Base-by-base conservation (phyloP, 1,140 invertebrate species). In the Plectrocnemia conspersa region DNA sequence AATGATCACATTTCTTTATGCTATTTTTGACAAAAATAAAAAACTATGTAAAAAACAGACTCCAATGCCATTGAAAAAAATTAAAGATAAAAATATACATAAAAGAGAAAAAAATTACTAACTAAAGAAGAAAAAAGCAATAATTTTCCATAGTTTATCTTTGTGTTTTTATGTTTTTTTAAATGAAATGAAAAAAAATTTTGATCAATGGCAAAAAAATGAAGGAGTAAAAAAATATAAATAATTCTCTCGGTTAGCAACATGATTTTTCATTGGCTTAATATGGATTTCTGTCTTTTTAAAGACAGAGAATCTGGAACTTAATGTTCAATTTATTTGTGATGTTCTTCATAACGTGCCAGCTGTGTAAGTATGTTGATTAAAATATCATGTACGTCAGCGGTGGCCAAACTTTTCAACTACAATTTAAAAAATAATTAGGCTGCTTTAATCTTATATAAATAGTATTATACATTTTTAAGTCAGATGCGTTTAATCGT, bases 21-120 rank as follows among this genome's bases (percentile, higher is more conserved):
- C 36, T 58, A 58, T 58, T 58, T 56, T 58, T 58, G 56, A 58
- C 49, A 49, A 21, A 38, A 38, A 50, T 38, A 50, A 50, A 35
- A 48, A 24, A n/a, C 24, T 38, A 50, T 50, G 47, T 47, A 50
- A 58, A 52, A 58, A 58, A 52, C 22, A 42, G 27, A 57, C 25
- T 38, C 56, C 56, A 18, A 35, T 32, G 47, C 53, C 49, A 47
- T 44, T 47, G 25, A 22, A 21, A 52, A 49, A 50, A 25, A 41
- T 33, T n/a, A n/a, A n/a, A n/a, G n/a, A 56, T 29, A 47, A 48
- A 35, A 40, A 58, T 50, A 18, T 32, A 32, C 21, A 25, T 32
- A 41, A 52, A 52, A 58, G 53, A 42, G 29, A 58, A 47, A 23
- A 52, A 44, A 56, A 29, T 42, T 42, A 41, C 15, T 10, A 24